Percentiles rank a stretch among this genome's conserved stretches.
phyloP scores from a whole-genome alignment of 1,140 invertebrate species.

The Pomacea maculata region DNA sequence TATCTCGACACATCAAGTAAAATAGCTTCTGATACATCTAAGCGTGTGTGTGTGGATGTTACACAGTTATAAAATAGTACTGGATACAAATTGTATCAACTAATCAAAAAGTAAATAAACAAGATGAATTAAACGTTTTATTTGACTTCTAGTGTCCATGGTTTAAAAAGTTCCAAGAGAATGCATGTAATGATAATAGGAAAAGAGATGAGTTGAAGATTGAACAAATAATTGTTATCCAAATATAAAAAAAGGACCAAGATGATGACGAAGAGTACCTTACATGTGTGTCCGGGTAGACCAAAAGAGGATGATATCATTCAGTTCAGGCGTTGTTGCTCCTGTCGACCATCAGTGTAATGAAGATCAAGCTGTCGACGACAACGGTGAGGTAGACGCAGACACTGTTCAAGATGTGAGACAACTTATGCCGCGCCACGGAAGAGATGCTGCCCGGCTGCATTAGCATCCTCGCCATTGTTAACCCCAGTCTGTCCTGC shows the following conservation, averaged over 20 bases:
- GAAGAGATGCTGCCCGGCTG: not conserved
- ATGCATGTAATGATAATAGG: conserved; percentile 8
- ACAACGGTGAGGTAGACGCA: conserved; percentile 3
- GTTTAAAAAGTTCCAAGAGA: not conserved
- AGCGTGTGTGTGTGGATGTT: too few relatives aligned
- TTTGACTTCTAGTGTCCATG: too few relatives aligned
- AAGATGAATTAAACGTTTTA: too few relatives aligned
- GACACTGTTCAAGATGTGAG: not conserved
- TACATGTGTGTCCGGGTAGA: not conserved
- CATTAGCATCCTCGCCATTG: not conserved
- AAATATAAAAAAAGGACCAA: not conserved
- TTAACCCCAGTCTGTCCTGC: not conserved
- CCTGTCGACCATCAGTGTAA: not conserved
- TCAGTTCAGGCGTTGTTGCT: too few relatives aligned
- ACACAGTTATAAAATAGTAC: too few relatives aligned
- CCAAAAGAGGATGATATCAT: not conserved
- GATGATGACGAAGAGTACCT: not conserved
- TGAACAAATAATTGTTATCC: too few relatives aligned
- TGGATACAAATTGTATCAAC: too few relatives aligned
- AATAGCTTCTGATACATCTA: too few relatives aligned
- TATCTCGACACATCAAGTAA: too few relatives aligned
- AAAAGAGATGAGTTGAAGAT: conserved; percentile 9
- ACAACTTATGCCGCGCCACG: not conserved
- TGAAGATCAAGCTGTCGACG: conserved; percentile 5
- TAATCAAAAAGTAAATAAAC: too few relatives aligned